Conservation (phyloP, 2,888 invertebrate species). For the Muscina levida region DNA sequence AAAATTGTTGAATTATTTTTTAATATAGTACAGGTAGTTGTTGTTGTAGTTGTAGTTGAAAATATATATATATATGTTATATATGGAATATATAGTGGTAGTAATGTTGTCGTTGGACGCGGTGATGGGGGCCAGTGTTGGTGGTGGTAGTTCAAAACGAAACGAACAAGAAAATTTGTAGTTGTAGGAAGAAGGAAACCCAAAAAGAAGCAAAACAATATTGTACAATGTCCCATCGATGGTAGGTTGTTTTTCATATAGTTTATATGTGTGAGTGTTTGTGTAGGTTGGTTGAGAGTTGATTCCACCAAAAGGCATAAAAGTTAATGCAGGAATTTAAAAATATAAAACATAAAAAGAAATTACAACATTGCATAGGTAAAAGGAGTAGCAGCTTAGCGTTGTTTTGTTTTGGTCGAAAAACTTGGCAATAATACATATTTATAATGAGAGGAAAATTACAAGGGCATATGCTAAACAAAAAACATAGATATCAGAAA, state of each 20-base stretch:
- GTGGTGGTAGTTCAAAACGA: conserved; percentile 36
- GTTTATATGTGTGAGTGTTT: conserved; percentile 8
- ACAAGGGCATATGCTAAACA: too few relatives aligned
- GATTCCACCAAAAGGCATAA: conserved; percentile 21
- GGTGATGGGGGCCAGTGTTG: conserved; percentile 39
- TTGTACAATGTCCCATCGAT: conserved; percentile 40
- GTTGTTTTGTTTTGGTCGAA: not conserved
- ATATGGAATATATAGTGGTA: not conserved
- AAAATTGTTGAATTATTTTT: conserved; percentile 62
- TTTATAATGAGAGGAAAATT: not conserved
- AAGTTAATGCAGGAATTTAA: too few relatives aligned
- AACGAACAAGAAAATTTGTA: conserved; percentile 51
- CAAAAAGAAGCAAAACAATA: conserved; percentile 38
- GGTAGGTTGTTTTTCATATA: conserved; percentile 1
- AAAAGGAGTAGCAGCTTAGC: not conserved
- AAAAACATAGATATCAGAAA: too few relatives aligned
- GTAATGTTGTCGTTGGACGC: conserved; percentile 14
- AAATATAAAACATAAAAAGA: conserved; percentile 20
- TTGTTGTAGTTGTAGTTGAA: conserved; percentile 28
- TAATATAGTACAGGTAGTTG: conserved; percentile 11
- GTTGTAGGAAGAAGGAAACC: conserved; percentile 53
- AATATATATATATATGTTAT: conserved; percentile 37
- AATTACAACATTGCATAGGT: conserved; percentile 31
- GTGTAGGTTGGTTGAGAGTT: conserved; percentile 28
- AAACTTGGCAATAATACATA: not conserved